phyloP scores from a whole-genome alignment of 2,888 invertebrate species.

The Neoaliturus tenellus region DNA sequence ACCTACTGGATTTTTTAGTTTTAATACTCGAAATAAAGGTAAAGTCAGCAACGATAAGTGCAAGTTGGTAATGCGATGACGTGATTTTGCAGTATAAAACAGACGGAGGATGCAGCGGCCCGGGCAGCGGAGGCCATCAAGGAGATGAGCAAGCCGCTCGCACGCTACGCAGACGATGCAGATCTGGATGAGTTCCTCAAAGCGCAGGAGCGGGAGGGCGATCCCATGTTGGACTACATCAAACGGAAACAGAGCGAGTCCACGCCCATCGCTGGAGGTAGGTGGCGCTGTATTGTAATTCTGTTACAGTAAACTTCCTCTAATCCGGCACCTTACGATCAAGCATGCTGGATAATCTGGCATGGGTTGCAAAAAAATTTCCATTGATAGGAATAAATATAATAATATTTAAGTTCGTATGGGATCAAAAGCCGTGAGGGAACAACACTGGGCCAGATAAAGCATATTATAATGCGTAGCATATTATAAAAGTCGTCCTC shows the following conservation, averaged over 20 bases:
- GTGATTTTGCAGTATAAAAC: constrained; percentile 79
- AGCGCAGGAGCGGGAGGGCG: constrained; percentile 87
- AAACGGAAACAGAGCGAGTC: constrained; percentile 80
- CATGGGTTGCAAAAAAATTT: too few species aligned
- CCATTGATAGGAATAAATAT: too few species aligned
- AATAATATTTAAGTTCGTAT: too few species aligned
- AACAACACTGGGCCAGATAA: too few species aligned
- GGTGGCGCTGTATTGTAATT: constrained; percentile 31
- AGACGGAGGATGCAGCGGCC: constrained; percentile 83
- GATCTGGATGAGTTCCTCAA: constrained; percentile 89
- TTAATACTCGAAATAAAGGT: too few species aligned
- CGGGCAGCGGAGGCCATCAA: constrained; percentile 84
- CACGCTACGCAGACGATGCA: constrained; percentile 90
- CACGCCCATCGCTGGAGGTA: constrained; percentile 73
- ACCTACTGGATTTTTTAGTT: too few species aligned
- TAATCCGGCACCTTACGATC: too few species aligned
- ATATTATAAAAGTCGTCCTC: too few species aligned
- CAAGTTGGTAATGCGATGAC: not conserved
- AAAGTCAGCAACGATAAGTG: too few species aligned
- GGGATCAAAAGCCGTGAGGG: too few species aligned
- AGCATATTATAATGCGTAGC: too few species aligned
- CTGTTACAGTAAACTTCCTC: not conserved
- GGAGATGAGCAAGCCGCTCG: constrained; percentile 94
- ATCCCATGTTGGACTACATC: constrained; percentile 96
- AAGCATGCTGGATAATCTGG: too few species aligned